A percentile compares a stretch with the other conserved stretches of the same genome.
Conservation (phyloP, 2,888 invertebrate genomes). For the Atethmia centrago region DNA sequence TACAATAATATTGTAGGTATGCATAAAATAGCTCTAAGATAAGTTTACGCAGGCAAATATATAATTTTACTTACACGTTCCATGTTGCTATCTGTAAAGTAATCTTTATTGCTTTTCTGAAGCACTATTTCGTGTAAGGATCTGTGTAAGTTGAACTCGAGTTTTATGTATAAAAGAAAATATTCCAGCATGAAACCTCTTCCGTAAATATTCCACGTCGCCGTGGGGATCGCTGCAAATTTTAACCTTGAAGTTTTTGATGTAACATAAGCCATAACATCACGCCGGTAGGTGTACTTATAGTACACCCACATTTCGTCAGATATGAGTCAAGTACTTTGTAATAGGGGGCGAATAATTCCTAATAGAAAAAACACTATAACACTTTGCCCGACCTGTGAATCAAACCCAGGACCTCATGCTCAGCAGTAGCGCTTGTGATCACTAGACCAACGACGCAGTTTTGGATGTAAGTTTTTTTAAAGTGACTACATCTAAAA, state of each 20-base stretch:
- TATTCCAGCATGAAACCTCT: not conserved
- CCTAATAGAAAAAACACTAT: no score
- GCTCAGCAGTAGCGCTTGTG: no score
- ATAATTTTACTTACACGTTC: constrained; percentile 45
- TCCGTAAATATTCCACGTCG: constrained; percentile 12
- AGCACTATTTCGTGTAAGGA: constrained; percentile 48
- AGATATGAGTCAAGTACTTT: no score
- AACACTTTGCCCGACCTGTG: no score
- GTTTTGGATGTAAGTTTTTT: not conserved
- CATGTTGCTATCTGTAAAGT: constrained; percentile 44
- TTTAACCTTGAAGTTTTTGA: not conserved
- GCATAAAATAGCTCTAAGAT: constrained; percentile 44
- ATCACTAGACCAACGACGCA: no score
- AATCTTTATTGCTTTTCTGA: constrained; percentile 57
- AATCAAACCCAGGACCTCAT: no score
- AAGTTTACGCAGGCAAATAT: constrained; percentile 50
- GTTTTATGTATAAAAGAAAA: constrained; percentile 38
- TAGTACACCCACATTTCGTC: no score
- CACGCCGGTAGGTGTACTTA: no score
- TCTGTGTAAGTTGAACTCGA: constrained; percentile 27
- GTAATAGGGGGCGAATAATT: no score
- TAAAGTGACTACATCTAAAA: no score
- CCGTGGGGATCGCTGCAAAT: not conserved
- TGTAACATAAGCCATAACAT: no score
- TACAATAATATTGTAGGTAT: constrained; percentile 39